Base-by-base conservation (phyloP, 1,140 invertebrate species). In the Pseudobourletiella spinata region DNA sequence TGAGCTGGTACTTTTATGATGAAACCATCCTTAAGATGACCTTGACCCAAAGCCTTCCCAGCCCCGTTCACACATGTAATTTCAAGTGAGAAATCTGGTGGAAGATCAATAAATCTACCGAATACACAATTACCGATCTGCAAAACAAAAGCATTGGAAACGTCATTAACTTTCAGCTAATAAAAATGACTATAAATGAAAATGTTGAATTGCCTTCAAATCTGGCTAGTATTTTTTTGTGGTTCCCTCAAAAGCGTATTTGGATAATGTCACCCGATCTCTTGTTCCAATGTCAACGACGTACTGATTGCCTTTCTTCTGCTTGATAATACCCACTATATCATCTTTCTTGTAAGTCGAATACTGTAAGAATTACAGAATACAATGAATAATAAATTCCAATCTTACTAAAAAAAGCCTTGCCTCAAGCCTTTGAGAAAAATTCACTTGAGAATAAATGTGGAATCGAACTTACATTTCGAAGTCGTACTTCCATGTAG, bases 191-290 rank as follows among this genome's bases (percentile, higher is more conserved):
- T n/a, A n/a, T n/a, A n/a, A n/a, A n/a, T n/a, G n/a, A n/a, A n/a
- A n/a, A n/a, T n/a, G n/a, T n/a, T n/a, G n/a, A 42, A 52, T 50
- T 57, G 91, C 81, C 76, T 90, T 83, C 0, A 97, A 78, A 74
- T 94, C 86, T 1, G 93, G 93, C 42, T 89, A 83, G 73, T 96
- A 95, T 73, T 91, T 91, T 75, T 98, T 98, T 0, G 92, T 96
- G 0, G 95, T 89, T 46, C 90, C 86, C 81, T 98, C 94, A 76
- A 97, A 97, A 16, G 83, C 79, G 3, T 91, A 70, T 71, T 89
- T 91, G 0, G 91, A 90, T 14, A 98, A 77, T 1, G 85, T 83
- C 1, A 93, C 95, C 3, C 79, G 77, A 72, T 95, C 92, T 71
- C 85, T 87, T 1, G 83, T 79, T 14, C 92, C 92, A 62, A 95